These are phyloP conservation scores for Halcyon malimbica DNA, from an alignment of 2,113 vertebrate species.

Conservation along the genomic window DNA sequence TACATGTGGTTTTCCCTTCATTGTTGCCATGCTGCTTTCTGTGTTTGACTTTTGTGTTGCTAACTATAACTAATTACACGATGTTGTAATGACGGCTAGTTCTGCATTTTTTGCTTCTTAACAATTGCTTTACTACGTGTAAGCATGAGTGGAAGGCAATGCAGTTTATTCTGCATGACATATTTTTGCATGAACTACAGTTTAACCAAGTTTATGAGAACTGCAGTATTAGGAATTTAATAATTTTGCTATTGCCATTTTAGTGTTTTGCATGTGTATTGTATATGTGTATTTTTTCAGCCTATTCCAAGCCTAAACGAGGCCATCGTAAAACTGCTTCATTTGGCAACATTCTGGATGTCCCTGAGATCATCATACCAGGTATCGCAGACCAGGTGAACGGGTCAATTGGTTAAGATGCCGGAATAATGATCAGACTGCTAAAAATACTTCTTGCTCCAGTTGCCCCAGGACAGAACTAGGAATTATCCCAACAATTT, in stretches of 20 bases:
- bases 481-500: neutral
- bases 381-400: slow-evolving; percentile 87
- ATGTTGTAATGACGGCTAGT: slow-evolving; percentile 62
- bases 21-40: slow-evolving; percentile 66
- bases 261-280: slow-evolving; percentile 95
- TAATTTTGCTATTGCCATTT: slow-evolving; percentile 78
- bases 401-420: slow-evolving; percentile 73
- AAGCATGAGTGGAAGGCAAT: slow-evolving; percentile 80
- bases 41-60: slow-evolving; percentile 67
- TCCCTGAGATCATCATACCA: slow-evolving; percentile 99
- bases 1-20: slow-evolving; percentile 38
- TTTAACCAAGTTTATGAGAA: slow-evolving; percentile 79
- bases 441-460: slow-evolving; percentile 86
- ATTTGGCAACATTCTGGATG: slow-evolving; percentile 99
- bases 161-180: slow-evolving; percentile 78
- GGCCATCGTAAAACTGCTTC: slow-evolving; percentile 99
- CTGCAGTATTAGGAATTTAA: slow-evolving; percentile 72
- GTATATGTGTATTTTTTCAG: slow-evolving; percentile 94
- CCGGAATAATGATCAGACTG: slow-evolving; percentile 75
- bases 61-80: slow-evolving; percentile 70
- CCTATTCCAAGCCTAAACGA: slow-evolving; percentile 96
- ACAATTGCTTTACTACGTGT: slow-evolving; percentile 69
- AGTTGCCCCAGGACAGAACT: slow-evolving; percentile 54
- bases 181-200: slow-evolving; percentile 77
- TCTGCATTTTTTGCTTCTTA: slow-evolving; percentile 75